Percentiles rank a stretch among this genome's conserved stretches.
Evolutionary conservation across 2,797 vertebrate genomes (phyloP).

Genomic region (Adelosebastes latens): DNA sequence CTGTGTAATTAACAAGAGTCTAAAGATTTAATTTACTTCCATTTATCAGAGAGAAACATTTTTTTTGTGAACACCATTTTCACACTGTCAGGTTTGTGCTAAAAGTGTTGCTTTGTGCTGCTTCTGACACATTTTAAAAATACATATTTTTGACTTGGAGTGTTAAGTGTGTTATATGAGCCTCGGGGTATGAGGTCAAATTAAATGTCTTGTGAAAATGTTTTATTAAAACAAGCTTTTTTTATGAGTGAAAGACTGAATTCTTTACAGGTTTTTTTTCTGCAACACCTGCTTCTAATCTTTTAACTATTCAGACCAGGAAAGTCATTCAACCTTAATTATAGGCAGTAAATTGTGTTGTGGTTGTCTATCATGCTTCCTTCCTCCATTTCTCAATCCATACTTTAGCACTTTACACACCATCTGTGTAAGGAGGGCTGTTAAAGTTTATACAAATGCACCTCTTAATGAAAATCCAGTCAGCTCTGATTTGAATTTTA

Average conservation of each 20-base stretch:
- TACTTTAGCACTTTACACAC: slow-evolving; percentile 2
- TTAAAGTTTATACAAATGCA: slow-evolving; percentile 16
- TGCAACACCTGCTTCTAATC: slow-evolving; percentile 45
- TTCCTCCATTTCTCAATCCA: slow-evolving; percentile 35
- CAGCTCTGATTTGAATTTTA: not conserved
- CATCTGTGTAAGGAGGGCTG: not conserved
- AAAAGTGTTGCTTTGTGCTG: slow-evolving; percentile 49
- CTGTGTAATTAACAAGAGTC: slow-evolving; percentile 28
- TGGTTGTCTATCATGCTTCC: slow-evolving; percentile 27
- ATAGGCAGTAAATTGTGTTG: slow-evolving; percentile 30
- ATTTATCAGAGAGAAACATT: slow-evolving; percentile 34
- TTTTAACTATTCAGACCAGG: slow-evolving; percentile 37
- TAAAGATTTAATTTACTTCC: slow-evolving; percentile 42
- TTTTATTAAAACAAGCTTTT: slow-evolving; percentile 16
- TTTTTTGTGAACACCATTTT: slow-evolving; percentile 40
- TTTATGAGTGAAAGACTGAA: slow-evolving; percentile 36
- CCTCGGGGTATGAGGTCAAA: slow-evolving; percentile 51
- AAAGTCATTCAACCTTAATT: slow-evolving; percentile 41
- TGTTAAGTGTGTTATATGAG: slow-evolving; percentile 52
- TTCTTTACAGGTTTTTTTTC: slow-evolving; percentile 19
- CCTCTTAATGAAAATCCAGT: slow-evolving; percentile 13
- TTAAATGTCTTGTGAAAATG: slow-evolving; percentile 34
- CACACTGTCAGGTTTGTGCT: slow-evolving; percentile 37
- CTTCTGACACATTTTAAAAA: slow-evolving; percentile 51
- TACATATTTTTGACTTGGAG: slow-evolving; percentile 33